Conservation (phyloP, 2,113 vertebrate species). For the Eulemur macaco region DNA sequence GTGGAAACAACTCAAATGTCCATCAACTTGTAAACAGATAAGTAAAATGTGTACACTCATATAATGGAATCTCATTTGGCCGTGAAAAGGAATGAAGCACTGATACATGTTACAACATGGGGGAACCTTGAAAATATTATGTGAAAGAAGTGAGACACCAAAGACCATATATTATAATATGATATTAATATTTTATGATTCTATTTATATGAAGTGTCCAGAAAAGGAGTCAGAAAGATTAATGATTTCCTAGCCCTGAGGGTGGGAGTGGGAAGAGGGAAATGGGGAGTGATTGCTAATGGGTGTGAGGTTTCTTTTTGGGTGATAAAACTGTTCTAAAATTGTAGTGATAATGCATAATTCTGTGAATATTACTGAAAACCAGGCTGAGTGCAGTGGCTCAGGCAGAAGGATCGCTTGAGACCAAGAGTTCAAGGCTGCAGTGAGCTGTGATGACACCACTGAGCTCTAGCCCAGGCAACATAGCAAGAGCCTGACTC, state of each 20-base stretch:
- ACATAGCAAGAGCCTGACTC: too few relatives aligned
- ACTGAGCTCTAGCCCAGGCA: too few relatives aligned
- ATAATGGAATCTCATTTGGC: background rate
- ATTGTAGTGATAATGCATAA: background rate
- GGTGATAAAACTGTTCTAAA: background rate
- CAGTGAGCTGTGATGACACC: too few relatives aligned
- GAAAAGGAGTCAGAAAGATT: background rate
- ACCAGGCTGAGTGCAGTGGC: too few relatives aligned
- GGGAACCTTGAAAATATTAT: background rate
- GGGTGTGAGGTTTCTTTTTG: background rate
- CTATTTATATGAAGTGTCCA: background rate
- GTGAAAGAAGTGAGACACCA: background rate
- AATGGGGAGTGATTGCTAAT: background rate
- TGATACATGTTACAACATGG: background rate
- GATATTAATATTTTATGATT: background rate
- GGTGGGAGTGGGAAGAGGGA: background rate
- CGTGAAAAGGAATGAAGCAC: background rate
- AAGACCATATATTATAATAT: background rate
- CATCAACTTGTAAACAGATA: background rate
- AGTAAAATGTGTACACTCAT: background rate
- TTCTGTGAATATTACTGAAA: background rate
- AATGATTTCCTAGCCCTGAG: background rate
- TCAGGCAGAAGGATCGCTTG: too few relatives aligned
- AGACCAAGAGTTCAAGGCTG: too few relatives aligned
- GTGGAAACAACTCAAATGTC: background rate